A percentile compares a stretch with the other conserved stretches of the same genome.
Conservation (phyloP, 2,797 vertebrate genomes). For the Amphiprion clarkii region DNA sequence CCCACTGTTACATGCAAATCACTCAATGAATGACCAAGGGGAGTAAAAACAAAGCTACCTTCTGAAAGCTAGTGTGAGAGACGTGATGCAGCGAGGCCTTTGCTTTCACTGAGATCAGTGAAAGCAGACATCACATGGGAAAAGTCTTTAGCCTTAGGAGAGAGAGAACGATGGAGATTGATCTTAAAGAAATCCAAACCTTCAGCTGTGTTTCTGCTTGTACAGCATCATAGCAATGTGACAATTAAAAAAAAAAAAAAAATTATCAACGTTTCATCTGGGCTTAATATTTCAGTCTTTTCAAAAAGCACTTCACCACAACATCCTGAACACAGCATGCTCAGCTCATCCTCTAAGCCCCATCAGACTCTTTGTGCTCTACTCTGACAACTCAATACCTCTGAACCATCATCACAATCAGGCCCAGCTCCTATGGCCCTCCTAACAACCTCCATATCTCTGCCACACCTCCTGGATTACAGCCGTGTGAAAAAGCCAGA, state of each 20-base stretch:
- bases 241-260: too few species aligned
- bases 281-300: too few species aligned
- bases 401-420: conserved; percentile 55
- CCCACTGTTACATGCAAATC: conserved; percentile 64
- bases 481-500: conserved; percentile 68
- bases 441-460: conserved; percentile 73
- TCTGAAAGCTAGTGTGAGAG: conserved; percentile 10
- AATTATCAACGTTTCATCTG: too few species aligned
- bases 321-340: background rate
- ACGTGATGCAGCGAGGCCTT: background rate
- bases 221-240: background rate
- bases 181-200: background rate
- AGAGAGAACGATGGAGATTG: background rate
- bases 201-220: conserved; percentile 1
- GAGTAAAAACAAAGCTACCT: conserved; percentile 11
- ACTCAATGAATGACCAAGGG: conserved; percentile 1
- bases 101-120: background rate
- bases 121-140: background rate
- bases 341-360: background rate
- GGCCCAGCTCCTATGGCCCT: conserved; percentile 59
- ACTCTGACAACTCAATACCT: conserved; percentile 13
- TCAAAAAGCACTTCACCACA: background rate
- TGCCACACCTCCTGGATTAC: conserved; percentile 83
- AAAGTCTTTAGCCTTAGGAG: background rate
- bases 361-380: background rate